Conservation (phyloP, 2,113 vertebrate species). For the Benitochromis conjunctus region DNA sequence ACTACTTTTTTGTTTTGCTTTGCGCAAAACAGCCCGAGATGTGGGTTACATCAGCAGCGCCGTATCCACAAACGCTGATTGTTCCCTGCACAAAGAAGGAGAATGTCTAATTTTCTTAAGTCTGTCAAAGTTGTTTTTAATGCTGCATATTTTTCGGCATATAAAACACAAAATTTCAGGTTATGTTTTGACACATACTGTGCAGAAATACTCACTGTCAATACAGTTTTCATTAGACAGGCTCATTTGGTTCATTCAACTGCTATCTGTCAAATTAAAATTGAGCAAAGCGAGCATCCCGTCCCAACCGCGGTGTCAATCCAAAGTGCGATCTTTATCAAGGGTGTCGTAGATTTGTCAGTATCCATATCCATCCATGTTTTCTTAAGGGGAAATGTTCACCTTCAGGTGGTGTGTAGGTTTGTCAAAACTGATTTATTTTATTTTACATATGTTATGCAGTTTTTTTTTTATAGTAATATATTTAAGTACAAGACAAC, state of each 20-base stretch:
- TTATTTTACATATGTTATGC: background rate
- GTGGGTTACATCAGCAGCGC: background rate
- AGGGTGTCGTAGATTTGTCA: background rate
- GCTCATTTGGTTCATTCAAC: conserved; percentile 7
- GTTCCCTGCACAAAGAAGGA: background rate
- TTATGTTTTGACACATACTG: background rate
- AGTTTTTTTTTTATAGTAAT: background rate
- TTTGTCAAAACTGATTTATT: background rate
- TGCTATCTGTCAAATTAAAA: conserved; percentile 23
- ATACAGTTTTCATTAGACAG: conserved; percentile 6
- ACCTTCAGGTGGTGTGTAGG: background rate
- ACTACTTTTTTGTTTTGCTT: background rate
- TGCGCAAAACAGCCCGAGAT: background rate
- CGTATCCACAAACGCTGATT: background rate
- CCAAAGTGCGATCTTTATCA: background rate
- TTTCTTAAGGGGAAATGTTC: background rate
- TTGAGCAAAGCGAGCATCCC: conserved; percentile 3
- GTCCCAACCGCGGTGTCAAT: background rate
- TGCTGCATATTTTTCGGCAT: background rate
- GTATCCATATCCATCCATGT: background rate
- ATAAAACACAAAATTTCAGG: background rate
- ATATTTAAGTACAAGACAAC: background rate
- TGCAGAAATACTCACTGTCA: background rate
- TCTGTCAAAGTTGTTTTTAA: background rate
- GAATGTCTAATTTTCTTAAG: background rate